Conservation (phyloP, 2,113 vertebrate genomes). For the Cichladusa arquata region DNA sequence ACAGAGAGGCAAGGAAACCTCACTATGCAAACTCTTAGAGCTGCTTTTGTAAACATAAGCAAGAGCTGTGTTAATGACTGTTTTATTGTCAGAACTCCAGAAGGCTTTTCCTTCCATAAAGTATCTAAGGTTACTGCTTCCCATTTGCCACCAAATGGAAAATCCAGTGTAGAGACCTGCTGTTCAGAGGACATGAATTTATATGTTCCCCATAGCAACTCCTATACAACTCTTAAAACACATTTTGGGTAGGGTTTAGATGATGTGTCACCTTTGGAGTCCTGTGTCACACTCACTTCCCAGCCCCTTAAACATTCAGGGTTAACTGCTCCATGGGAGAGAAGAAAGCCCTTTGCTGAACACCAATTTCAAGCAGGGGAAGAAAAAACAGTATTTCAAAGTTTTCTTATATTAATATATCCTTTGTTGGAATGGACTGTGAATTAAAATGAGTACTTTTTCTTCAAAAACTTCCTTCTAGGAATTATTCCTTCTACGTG, state of each 20-base stretch:
- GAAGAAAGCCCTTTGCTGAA: not conserved
- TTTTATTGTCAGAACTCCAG: not conserved
- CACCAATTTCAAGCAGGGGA: not conserved
- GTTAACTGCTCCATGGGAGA: not conserved
- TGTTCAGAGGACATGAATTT: not conserved
- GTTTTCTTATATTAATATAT: not conserved
- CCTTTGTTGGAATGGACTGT: not conserved
- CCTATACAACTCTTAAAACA: not conserved
- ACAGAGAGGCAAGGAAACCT: not conserved
- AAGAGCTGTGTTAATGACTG: not conserved
- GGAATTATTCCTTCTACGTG: slow-evolving; percentile 91
- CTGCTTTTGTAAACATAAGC: not conserved
- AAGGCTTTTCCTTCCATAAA: not conserved
- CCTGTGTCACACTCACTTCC: not conserved
- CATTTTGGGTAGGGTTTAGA: not conserved
- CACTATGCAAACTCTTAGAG: not conserved
- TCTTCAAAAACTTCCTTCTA: slow-evolving; percentile 54
- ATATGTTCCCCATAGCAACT: not conserved
- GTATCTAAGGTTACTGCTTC: not conserved
- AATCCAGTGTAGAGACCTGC: not conserved
- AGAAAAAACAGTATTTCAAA: not conserved
- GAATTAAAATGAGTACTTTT: not conserved
- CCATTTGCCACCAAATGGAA: not conserved
- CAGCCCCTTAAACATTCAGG: not conserved
- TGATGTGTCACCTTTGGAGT: not conserved